These are phyloP conservation scores for Osmerus mordax DNA, from an alignment of 2,113 vertebrate genomes.

Conservation along the genomic window DNA sequence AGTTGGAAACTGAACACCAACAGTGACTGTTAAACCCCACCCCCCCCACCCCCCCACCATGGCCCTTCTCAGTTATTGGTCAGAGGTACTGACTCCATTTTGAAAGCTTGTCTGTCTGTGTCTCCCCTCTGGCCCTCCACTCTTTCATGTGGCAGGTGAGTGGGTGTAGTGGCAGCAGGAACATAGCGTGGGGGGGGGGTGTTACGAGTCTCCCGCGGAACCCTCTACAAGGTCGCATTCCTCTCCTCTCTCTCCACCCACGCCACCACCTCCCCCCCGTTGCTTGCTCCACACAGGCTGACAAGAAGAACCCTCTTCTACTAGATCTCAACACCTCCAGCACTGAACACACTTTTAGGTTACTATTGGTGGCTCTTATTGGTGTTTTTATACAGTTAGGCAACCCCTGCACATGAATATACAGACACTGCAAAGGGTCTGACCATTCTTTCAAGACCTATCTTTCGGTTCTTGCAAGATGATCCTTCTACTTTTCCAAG, in stretches of 20 bases:
- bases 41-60: slow-evolving; percentile 12
- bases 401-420: too few relatives aligned
- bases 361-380: neutral
- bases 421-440: too few relatives aligned
- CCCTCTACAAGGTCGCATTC: slow-evolving; percentile 69
- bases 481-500: too few relatives aligned
- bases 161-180: slow-evolving; percentile 58
- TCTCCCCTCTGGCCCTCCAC: slow-evolving; percentile 57
- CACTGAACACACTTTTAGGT: neutral
- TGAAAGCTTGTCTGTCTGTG: slow-evolving; percentile 45
- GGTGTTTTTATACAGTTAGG: neutral
- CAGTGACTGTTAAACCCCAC: slow-evolving; percentile 25
- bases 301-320: neutral
- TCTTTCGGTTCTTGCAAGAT: too few relatives aligned
- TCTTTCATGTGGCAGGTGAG: slow-evolving; percentile 68
- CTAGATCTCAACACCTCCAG: neutral
- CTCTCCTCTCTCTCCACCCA: slow-evolving; percentile 56
- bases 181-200: neutral
- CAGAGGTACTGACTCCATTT: slow-evolving; percentile 55
- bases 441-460: too few relatives aligned
- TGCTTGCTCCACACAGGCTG: neutral
- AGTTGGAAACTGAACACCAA: slow-evolving; percentile 41
- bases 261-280: neutral
- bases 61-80: slow-evolving; percentile 28
- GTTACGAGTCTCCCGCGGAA: slow-evolving; percentile 17